A percentile compares a stretch with the other conserved stretches of the same genome.
Evolutionary conservation across 2,113 vertebrate genomes (phyloP).

Genomic region (Coryphaenoides rupestris): DNA sequence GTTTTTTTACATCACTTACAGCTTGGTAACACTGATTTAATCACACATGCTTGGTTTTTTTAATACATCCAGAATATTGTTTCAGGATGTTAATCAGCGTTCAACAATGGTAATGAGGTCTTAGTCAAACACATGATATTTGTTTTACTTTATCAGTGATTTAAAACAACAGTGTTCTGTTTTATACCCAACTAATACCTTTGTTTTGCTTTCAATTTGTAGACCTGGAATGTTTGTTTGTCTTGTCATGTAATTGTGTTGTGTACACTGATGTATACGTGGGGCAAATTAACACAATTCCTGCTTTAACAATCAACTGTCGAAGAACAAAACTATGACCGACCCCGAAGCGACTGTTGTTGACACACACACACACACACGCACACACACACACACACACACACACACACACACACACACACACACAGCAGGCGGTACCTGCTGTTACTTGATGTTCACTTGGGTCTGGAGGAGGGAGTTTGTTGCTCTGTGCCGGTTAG

Average conservation of each 20-base stretch:
- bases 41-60: not conserved
- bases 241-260: no score
- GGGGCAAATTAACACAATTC: no score
- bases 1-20: not conserved
- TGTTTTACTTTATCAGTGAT: slow-evolving; percentile 17
- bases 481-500: not conserved
- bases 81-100: slow-evolving; percentile 48
- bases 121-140: no score
- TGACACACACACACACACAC: not conserved
- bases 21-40: slow-evolving; percentile 8
- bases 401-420: no score
- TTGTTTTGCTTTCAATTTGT: no score
- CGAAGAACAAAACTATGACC: no score
- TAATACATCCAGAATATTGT: slow-evolving; percentile 18
- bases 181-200: no score
- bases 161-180: slow-evolving; percentile 17
- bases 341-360: no score
- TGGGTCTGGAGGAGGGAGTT: not conserved
- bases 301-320: no score
- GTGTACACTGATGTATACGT: no score
- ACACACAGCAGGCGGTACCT: slow-evolving; percentile 5
- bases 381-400: not conserved
- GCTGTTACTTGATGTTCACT: not conserved
- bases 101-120: slow-evolving; percentile 34
- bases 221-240: no score